phyloP scores from a whole-genome alignment of 2,797 vertebrate genomes.

The Myripristis murdjan region DNA sequence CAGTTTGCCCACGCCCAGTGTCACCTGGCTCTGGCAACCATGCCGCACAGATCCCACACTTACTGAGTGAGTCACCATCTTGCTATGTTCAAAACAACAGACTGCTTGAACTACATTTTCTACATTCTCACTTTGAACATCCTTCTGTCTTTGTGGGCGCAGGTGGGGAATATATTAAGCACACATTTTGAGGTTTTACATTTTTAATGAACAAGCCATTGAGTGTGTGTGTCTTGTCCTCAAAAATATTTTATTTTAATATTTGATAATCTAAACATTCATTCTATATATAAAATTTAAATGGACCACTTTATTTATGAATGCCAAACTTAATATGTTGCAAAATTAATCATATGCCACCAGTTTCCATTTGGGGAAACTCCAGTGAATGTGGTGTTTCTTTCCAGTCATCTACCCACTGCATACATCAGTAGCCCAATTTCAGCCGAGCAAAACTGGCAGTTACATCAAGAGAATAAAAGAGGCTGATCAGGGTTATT shows the following conservation, averaged over 20 bases:
- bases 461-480: no score
- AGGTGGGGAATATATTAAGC: not conserved
- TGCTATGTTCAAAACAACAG: not conserved
- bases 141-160: not conserved
- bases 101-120: slow-evolving; percentile 23
- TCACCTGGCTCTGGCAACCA: slow-evolving; percentile 89
- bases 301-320: no score
- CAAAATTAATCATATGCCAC: slow-evolving; percentile 1
- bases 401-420: no score
- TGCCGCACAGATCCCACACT: slow-evolving; percentile 59
- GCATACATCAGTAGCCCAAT: no score
- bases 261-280: not conserved
- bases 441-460: no score
- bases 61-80: slow-evolving; percentile 76
- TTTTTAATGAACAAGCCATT: not conserved
- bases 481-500: not conserved
- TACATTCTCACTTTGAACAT: not conserved
- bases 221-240: not conserved
- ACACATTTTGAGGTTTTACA: not conserved
- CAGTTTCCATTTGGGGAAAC: not conserved
- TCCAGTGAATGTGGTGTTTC: not conserved
- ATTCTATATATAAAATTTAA: no score
- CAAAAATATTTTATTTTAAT: not conserved
- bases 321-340: no score
- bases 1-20: slow-evolving; percentile 83